Evolutionary conservation across 2,113 vertebrate genomes (phyloP), one percentile per base, ranked within the genome.

Genomic region (Orcinus orca): DNA sequence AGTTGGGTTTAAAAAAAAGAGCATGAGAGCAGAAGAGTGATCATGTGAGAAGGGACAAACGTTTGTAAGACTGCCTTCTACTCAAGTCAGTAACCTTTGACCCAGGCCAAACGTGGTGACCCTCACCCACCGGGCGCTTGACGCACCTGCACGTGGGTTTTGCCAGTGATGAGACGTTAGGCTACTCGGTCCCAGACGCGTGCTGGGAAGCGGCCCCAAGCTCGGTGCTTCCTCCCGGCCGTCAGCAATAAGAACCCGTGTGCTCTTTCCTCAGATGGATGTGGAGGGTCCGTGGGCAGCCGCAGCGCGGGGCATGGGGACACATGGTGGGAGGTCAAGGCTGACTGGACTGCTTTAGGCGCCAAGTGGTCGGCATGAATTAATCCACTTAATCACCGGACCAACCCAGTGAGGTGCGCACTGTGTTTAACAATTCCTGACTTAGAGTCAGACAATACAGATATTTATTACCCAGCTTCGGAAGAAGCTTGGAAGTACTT

Each of bases 141-240:
- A 67, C 4, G 17, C 6, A 44, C 81, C 77, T 18, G n/a, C 6
- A 1, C 25, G 23, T 7, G 8, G 15, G 36, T 53, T 13, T 0
- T 1, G 47, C 15, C 14, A 21, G 3, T 6, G 58, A 31, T 3
- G 31, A 17, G 17, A 38, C 2, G 13, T 4, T 44, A 73, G 38
- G 20, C 29, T 62, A 0, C 20, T 50, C 18, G 2, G 26, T 88
- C 44, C 21, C 23, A n/a, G 7, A 17, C 0, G 3, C 13, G 8
- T 23, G 17, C 26, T 2, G 8, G 6, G 12, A 83, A 12, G 70
- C 5, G 25, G 20, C 84, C 62, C 10, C 8, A 25, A 38, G 38
- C 25, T 26, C 14, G 31, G 15, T 26, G 47, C 38, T 36, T 23
- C 33, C 58, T n/a, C 87, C 26, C 6, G 8, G 60, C 17, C 10